These are phyloP conservation scores for Neotoma lepida DNA, from an alignment of 2,113 vertebrate species.

Conservation along the genomic window DNA sequence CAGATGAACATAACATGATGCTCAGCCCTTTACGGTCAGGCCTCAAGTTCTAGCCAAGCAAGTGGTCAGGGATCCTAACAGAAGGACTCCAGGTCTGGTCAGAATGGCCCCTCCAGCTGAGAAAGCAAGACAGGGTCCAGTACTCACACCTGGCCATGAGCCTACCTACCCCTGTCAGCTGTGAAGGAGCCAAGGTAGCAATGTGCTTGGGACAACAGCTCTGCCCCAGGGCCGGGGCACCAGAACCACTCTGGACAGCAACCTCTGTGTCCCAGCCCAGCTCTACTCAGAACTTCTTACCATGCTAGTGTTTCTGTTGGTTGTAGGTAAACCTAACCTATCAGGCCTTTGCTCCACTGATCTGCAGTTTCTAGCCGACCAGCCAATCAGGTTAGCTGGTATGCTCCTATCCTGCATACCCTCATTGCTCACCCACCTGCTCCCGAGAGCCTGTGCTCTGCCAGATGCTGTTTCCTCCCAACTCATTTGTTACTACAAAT, in stretches of 20 bases:
- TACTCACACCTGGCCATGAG: not conserved
- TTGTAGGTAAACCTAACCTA: not conserved
- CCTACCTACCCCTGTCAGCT: not conserved
- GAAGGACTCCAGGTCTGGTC: not conserved
- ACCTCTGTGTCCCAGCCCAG: rapidly evolving
- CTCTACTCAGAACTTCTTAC: not conserved
- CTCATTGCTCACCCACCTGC: not conserved
- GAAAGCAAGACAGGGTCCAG: not conserved
- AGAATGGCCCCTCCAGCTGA: not conserved
- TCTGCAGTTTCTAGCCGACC: not conserved
- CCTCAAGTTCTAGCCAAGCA: not conserved
- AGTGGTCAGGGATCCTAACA: not conserved
- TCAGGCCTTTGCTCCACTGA: not conserved
- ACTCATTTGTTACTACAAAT: not conserved
- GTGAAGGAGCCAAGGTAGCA: not conserved
- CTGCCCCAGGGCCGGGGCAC: not conserved
- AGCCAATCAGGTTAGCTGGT: not conserved
- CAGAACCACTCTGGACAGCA: not conserved
- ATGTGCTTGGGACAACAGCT: not conserved
- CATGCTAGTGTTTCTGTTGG: not conserved
- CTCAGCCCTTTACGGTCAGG: not conserved
- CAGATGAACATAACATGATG: not conserved
- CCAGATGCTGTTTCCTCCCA: not conserved
- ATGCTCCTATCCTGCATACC: not conserved
- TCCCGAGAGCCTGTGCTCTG: not conserved